Evolutionary conservation across 2,797 vertebrate species (phyloP).

Genomic region (Muraenolepis orangiensis): DNA sequence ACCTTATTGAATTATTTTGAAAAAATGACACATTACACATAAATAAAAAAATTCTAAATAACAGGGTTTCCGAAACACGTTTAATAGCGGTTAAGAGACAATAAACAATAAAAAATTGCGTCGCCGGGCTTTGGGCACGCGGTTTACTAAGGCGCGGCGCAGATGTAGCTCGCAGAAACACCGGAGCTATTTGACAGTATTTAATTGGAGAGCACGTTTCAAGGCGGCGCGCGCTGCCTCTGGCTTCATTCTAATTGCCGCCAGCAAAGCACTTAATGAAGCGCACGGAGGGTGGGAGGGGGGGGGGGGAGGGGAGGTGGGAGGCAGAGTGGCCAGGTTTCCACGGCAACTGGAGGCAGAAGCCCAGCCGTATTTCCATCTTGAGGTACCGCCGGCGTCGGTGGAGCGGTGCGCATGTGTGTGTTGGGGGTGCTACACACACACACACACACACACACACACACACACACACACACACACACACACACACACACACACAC

Average conservation of each 20-base stretch:
- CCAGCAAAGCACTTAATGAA: conserved; percentile 78
- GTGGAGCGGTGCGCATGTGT: conserved; percentile 59
- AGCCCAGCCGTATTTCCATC: conserved; percentile 74
- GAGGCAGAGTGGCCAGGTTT: conserved; percentile 74
- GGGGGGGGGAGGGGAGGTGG: not conserved
- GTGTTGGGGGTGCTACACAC: too few species aligned
- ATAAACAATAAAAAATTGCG: conserved; percentile 26
- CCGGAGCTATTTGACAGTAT: conserved; percentile 73
- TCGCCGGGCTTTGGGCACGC: conserved; percentile 60
- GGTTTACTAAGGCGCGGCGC: conserved; percentile 62
- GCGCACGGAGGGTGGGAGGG: conserved; percentile 63
- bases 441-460: too few species aligned
- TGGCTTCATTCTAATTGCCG: conserved; percentile 80
- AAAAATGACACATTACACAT: too few species aligned
- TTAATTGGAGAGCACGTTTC: conserved; percentile 78
- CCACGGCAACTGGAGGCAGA: conserved; percentile 75
- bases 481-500: too few species aligned
- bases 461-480: too few species aligned
- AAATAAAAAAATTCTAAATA: conserved; percentile 11
- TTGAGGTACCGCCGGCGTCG: conserved; percentile 70
- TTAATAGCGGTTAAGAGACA: not conserved
- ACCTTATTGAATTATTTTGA: too few species aligned
- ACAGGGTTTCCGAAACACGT: conserved; percentile 10
- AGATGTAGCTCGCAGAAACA: conserved; percentile 65
- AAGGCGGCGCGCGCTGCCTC: conserved; percentile 72